phyloP scores from a whole-genome alignment of 2,113 vertebrate genomes.

The Tragelaphus scriptus region DNA sequence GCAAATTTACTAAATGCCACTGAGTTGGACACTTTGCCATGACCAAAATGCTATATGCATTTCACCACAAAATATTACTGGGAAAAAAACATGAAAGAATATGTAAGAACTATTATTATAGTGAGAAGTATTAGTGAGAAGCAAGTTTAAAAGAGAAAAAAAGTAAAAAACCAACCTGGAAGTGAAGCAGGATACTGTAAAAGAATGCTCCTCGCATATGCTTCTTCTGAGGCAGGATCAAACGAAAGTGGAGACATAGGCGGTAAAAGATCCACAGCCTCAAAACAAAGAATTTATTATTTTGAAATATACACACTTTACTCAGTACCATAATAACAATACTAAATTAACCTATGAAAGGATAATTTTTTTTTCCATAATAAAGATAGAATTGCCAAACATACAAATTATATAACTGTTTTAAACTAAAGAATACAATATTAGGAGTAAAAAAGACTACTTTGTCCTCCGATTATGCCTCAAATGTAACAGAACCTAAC shows the following conservation, averaged over 20 bases:
- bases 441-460: not conserved
- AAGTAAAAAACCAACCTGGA: conserved; percentile 78
- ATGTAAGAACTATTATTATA: not conserved
- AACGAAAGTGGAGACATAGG: conserved; percentile 78
- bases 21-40: not conserved
- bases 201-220: conserved; percentile 70
- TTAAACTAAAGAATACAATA: conserved; percentile 2
- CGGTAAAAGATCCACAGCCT: conserved; percentile 83
- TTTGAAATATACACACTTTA: conserved; percentile 9
- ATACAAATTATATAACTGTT: not conserved
- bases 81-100: not conserved
- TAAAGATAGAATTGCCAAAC: not conserved
- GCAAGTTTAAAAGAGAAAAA: conserved; percentile 14
- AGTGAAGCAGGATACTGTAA: conserved; percentile 74
- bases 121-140: not conserved
- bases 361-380: not conserved
- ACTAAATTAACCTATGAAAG: not conserved
- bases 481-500: not conserved
- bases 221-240: conserved; percentile 78
- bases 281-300: conserved; percentile 47
- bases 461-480: not conserved
- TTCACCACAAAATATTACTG: conserved; percentile 7
- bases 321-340: not conserved
- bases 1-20: not conserved
- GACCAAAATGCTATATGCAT: not conserved